Conservation (phyloP, 2,888 invertebrate species). For the Brachylomia viminalis region DNA sequence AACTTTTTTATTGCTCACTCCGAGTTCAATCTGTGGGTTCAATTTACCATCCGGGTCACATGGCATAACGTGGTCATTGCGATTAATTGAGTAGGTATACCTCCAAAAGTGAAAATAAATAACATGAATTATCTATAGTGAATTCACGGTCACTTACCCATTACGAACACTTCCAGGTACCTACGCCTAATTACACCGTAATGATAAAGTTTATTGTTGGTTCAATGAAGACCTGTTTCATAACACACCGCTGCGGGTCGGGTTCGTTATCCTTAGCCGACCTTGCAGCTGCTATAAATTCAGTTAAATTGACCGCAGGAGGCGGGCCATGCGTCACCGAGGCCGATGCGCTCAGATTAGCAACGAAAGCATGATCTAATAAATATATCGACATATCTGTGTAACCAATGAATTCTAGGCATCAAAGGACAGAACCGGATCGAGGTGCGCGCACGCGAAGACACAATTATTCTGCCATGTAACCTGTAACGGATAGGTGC, state of each 20-base stretch:
- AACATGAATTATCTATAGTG: slow-evolving; percentile 20
- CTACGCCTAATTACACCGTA: slow-evolving; percentile 53
- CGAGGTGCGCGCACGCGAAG: slow-evolving; percentile 72
- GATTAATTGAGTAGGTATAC: slow-evolving; percentile 70
- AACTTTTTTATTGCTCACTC: slow-evolving; percentile 72
- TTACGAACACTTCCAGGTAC: slow-evolving; percentile 44
- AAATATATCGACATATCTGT: slow-evolving; percentile 67
- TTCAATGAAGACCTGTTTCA: slow-evolving; percentile 77
- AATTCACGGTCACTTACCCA: slow-evolving; percentile 41
- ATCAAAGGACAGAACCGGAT: slow-evolving; percentile 79
- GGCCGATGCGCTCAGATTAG: slow-evolving; percentile 84
- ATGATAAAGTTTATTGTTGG: slow-evolving; percentile 68
- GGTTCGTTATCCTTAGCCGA: slow-evolving; percentile 88
- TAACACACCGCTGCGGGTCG: slow-evolving; percentile 72
- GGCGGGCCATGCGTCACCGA: slow-evolving; percentile 83
- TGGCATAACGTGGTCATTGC: slow-evolving; percentile 66
- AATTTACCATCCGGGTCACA: slow-evolving; percentile 74
- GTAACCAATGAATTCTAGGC: slow-evolving; percentile 72
- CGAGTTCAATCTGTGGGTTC: slow-evolving; percentile 68
- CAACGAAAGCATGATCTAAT: slow-evolving; percentile 77
- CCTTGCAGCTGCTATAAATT: slow-evolving; percentile 89
- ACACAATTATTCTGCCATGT: slow-evolving; percentile 76
- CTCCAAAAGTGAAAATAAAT: slow-evolving; percentile 51
- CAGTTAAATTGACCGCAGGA: slow-evolving; percentile 86
- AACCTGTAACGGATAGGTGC: slow-evolving; percentile 80